A percentile compares a stretch with the other conserved stretches of the same genome.
Evolutionary conservation across 2,888 invertebrate species (phyloP).

Genomic region (Sesia bembeciformis): DNA sequence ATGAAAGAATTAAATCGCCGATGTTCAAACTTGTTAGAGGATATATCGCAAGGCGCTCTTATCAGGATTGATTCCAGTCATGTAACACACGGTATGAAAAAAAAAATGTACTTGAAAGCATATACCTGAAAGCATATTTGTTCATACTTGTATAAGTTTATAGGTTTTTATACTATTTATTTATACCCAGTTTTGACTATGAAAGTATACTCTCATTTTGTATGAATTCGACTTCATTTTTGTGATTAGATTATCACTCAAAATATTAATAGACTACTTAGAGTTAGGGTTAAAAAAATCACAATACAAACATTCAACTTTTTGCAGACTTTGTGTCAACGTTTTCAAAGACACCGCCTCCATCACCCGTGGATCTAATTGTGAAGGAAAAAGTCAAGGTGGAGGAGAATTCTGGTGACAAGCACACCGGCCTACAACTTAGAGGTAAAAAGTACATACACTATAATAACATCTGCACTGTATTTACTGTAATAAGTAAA

Average conservation of each 20-base stretch:
- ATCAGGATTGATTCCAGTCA: slow-evolving; percentile 66
- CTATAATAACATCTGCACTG: no score
- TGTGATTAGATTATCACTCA: no score
- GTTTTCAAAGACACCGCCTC: slow-evolving; percentile 80
- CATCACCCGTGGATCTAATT: slow-evolving; percentile 80
- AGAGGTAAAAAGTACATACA: slow-evolving; percentile 38
- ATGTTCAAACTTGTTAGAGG: slow-evolving; percentile 66
- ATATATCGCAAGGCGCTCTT: slow-evolving; percentile 66
- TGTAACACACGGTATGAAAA: slow-evolving; percentile 50
- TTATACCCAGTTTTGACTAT: no score
- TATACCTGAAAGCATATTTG: no score
- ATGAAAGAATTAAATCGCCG: slow-evolving; percentile 65
- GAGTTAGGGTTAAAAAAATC: no score
- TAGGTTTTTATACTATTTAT: no score
- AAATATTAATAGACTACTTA: no score
- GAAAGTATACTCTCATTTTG: no score
- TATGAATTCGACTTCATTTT: no score
- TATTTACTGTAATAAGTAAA: no score
- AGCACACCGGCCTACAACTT: slow-evolving; percentile 58
- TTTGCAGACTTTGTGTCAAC: slow-evolving; percentile 76
- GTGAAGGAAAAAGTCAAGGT: slow-evolving; percentile 64
- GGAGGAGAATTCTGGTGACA: slow-evolving; percentile 46
- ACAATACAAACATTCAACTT: not conserved
- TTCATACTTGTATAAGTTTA: no score
- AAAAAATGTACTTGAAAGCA: no score